Percentiles rank a stretch among this genome's conserved stretches.
Conservation (phyloP, 92 coral and sea anemone species). For the Muricea muricata region DNA sequence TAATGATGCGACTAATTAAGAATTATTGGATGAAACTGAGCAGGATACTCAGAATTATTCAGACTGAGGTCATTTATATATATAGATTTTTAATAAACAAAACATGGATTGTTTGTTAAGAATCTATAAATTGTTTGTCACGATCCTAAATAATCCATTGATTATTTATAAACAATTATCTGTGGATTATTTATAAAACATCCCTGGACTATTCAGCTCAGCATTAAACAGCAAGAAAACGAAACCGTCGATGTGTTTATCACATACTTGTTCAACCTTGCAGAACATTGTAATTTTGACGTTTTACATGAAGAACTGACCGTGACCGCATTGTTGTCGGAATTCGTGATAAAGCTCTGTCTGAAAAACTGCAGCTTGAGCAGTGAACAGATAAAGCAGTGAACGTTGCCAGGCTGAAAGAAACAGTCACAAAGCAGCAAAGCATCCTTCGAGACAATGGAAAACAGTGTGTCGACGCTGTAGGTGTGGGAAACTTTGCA, state of each 20-base stretch:
- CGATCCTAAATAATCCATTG: too few species aligned
- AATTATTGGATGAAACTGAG: too few species aligned
- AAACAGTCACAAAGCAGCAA: not conserved
- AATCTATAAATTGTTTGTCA: too few species aligned
- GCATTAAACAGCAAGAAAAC: not conserved
- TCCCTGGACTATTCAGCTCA: too few species aligned
- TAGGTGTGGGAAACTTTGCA: not conserved
- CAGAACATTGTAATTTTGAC: not conserved
- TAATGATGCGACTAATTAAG: too few species aligned
- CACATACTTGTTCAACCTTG: not conserved
- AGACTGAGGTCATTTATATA: too few species aligned
- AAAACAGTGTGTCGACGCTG: not conserved
- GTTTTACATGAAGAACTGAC: not conserved
- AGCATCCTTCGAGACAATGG: not conserved
- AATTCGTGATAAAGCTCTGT: constrained; percentile 24
- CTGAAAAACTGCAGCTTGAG: not conserved
- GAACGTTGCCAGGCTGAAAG: not conserved
- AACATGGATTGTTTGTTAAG: too few species aligned
- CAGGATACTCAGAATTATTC: too few species aligned
- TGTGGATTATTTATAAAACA: too few species aligned
- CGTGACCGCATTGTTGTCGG: not conserved
- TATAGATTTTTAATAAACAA: too few species aligned
- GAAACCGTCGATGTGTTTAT: not conserved
- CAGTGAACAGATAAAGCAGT: not conserved
- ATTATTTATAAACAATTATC: too few species aligned